Evolutionary conservation across 2,888 invertebrate genomes (phyloP).

Genomic region (Oeneis ivallda): DNA sequence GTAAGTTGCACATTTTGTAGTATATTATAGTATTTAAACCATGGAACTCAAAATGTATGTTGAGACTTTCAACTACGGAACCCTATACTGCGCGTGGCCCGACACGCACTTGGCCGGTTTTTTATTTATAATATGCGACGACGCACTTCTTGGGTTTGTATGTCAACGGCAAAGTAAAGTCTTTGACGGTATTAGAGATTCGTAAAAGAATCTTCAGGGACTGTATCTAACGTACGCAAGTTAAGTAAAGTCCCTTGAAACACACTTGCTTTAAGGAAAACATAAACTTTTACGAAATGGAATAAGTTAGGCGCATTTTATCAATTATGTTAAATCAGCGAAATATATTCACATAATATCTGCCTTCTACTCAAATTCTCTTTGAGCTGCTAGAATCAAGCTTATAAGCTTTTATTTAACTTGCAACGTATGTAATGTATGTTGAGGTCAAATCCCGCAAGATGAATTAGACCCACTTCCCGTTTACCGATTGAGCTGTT

Average conservation of each 20-base stretch:
- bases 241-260: not conserved
- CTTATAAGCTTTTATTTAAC: too few species aligned
- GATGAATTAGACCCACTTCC: too few species aligned
- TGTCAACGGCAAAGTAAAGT: slow-evolving; percentile 1
- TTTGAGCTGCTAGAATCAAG: not conserved
- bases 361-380: not conserved
- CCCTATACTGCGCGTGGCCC: too few species aligned
- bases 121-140: too few species aligned
- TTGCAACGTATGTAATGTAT: too few species aligned
- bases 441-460: too few species aligned
- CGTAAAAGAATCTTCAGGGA: not conserved
- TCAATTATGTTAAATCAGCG: not conserved
- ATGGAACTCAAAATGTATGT: too few species aligned
- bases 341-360: not conserved
- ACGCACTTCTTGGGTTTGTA: not conserved
- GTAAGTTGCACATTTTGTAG: too few species aligned
- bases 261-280: not conserved
- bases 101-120: too few species aligned
- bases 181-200: slow-evolving; percentile 2
- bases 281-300: not conserved
- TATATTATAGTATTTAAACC: too few species aligned
- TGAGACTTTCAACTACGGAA: too few species aligned
- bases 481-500: too few species aligned
- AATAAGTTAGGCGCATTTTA: not conserved
- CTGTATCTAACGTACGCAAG: not conserved